Percentiles rank a stretch among this genome's conserved stretches.
These are phyloP conservation scores for Pristionchus maxplancki DNA, from an alignment of 2,888 invertebrate species.

Conservation along the genomic window DNA sequence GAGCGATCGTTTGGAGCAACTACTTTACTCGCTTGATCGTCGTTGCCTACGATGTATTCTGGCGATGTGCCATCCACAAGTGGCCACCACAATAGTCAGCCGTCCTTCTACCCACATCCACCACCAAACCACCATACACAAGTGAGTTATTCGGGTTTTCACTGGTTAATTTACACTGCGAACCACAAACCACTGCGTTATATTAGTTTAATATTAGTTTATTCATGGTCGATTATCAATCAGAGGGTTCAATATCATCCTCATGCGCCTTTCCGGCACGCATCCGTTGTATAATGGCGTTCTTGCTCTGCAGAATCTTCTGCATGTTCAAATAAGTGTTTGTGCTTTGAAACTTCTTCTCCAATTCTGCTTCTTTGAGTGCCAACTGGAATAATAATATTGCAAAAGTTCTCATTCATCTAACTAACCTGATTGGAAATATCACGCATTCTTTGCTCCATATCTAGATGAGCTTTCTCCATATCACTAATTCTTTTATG, in stretches of 20 bases:
- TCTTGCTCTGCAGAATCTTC: conserved; percentile 51
- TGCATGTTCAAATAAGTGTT: conserved; percentile 52
- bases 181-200: background rate
- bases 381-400: conserved; percentile 19
- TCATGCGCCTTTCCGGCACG: conserved; percentile 35
- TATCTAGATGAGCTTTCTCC: conserved; percentile 49
- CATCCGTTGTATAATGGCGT: conserved; percentile 26
- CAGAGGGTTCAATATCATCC: conserved; percentile 33
- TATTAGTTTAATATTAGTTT: background rate
- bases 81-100: conserved; percentile 12
- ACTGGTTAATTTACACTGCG: background rate
- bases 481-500: conserved; percentile 48
- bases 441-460: conserved; percentile 34
- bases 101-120: background rate
- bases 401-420: no score
- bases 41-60: conserved; percentile 20
- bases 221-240: background rate
- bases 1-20: background rate
- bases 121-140: background rate
- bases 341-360: conserved; percentile 52
- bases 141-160: background rate
- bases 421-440: conserved; percentile 34
- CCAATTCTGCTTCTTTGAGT: conserved; percentile 52
- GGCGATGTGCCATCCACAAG: conserved; percentile 27
- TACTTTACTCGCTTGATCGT: background rate